These are phyloP conservation scores for Clupea harengus DNA, from an alignment of 2,113 vertebrate species.

Conservation along the genomic window DNA sequence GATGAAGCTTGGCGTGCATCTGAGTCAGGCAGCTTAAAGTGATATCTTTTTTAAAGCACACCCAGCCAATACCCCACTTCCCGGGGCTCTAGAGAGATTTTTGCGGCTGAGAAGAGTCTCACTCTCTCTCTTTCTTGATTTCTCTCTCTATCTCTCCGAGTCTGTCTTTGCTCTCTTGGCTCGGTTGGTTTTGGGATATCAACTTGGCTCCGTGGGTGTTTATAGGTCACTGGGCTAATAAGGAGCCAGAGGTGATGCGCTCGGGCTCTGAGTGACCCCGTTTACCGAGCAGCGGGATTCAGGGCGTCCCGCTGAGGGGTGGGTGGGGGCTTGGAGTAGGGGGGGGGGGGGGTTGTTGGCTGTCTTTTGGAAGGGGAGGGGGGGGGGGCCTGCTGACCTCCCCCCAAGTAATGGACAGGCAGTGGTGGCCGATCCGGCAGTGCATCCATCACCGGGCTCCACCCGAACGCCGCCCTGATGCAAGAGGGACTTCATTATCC, in stretches of 20 bases:
- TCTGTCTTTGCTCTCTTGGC: neutral
- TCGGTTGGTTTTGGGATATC: conserved; percentile 21
- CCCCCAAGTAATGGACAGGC: conserved; percentile 6
- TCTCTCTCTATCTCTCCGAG: neutral
- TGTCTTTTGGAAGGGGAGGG: neutral
- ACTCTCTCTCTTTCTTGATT: neutral
- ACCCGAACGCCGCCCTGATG: neutral
- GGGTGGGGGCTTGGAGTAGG: neutral
- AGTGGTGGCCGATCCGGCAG: neutral
- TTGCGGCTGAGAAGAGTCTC: neutral
- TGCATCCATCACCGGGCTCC: neutral
- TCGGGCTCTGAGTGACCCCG: conserved; percentile 34
- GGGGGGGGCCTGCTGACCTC: conserved; percentile 6
- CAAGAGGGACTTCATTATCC: conserved; percentile 9
- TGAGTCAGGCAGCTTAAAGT: neutral
- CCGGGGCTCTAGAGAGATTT: neutral
- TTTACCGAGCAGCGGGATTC: conserved; percentile 39
- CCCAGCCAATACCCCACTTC: neutral
- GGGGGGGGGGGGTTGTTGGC: neutral
- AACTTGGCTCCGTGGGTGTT: conserved; percentile 29
- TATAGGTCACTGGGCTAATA: conserved; percentile 54
- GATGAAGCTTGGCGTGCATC: neutral
- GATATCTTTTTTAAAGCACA: neutral
- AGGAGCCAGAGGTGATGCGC: conserved; percentile 37
- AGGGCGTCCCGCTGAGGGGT: neutral